Evolutionary conservation across 1,140 invertebrate species (phyloP).

Genomic region (Megathymus violae): DNA sequence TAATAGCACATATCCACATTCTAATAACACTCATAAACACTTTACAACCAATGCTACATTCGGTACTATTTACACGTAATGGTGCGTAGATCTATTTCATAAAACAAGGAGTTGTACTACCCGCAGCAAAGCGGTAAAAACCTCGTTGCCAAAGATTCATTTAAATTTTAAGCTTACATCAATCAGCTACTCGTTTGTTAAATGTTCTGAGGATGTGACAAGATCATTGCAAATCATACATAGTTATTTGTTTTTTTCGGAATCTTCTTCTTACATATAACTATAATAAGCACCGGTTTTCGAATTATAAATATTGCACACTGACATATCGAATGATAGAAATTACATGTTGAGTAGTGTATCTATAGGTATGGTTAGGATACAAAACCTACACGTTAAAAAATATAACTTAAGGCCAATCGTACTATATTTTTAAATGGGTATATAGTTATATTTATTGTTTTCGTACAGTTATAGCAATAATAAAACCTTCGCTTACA

Average conservation of each 20-base stretch:
- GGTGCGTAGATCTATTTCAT: constrained; percentile 39
- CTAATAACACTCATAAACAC: constrained; percentile 59
- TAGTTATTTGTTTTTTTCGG: constrained; percentile 29
- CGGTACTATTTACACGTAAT: constrained; percentile 59
- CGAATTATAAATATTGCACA: constrained; percentile 55
- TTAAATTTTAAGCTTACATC: constrained; percentile 36
- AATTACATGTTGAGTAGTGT: constrained; percentile 17
- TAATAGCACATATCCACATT: constrained; percentile 49
- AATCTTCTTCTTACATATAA: constrained; percentile 25
- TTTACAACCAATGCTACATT: constrained; percentile 49
- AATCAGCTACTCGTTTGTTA: constrained; percentile 45
- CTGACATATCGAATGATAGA: constrained; percentile 36
- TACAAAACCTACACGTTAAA: constrained; percentile 75
- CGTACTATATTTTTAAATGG: constrained; percentile 51
- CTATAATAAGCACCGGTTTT: constrained; percentile 58
- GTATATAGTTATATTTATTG: constrained; percentile 48
- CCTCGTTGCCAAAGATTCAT: constrained; percentile 39
- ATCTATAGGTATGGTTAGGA: constrained; percentile 55
- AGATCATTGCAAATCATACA: constrained; percentile 38
- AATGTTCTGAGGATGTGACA: constrained; percentile 65
- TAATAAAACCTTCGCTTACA: constrained; percentile 62
- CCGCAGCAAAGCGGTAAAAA: constrained; percentile 18
- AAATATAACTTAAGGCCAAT: constrained; percentile 79
- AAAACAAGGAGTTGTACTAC: constrained; percentile 29
- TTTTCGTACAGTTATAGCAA: constrained; percentile 50